These are phyloP conservation scores for Kudoa iwatai DNA, from an alignment of 30 jellyfish, hydroid and myxozoan species.

Conservation along the genomic window DNA sequence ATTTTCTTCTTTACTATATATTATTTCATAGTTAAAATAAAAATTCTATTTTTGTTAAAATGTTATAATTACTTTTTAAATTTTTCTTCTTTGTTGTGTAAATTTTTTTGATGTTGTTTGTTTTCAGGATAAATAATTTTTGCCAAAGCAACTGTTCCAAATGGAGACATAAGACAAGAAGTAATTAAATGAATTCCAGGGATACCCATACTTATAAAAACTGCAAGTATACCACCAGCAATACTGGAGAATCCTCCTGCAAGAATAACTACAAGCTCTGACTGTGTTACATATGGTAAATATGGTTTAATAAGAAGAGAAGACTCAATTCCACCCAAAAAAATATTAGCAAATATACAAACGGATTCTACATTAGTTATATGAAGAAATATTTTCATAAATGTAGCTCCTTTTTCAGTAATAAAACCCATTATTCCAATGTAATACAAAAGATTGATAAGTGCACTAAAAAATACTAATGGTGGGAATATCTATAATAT, in stretches of 20 bases:
- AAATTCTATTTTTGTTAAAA: background rate
- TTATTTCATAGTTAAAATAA: background rate
- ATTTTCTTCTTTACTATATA: slow-evolving; percentile 27
- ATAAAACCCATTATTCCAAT: slow-evolving; percentile 47
- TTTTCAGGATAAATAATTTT: slow-evolving; percentile 61
- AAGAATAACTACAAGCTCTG: slow-evolving; percentile 47
- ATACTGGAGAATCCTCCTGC: slow-evolving; percentile 73
- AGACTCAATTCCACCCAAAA: slow-evolving; percentile 61
- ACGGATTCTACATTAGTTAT: slow-evolving; percentile 80
- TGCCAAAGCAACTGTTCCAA: slow-evolving; percentile 56
- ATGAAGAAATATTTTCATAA: slow-evolving; percentile 51
- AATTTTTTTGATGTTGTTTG: slow-evolving; percentile 7
- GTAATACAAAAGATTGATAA: slow-evolving; percentile 36
- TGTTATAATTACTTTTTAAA: slow-evolving; percentile 10
- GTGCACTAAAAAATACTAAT: slow-evolving; percentile 66
- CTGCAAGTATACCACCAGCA: slow-evolving; percentile 70
- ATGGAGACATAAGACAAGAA: slow-evolving; percentile 81
- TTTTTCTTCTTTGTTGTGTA: slow-evolving; percentile 7
- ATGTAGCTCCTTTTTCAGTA: slow-evolving; percentile 47
- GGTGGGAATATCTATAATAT: slow-evolving; percentile 31
- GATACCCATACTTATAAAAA: slow-evolving; percentile 17
- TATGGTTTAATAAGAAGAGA: slow-evolving; percentile 55
- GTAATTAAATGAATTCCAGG: slow-evolving; percentile 49
- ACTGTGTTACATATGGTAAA: slow-evolving; percentile 19
- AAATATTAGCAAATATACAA: slow-evolving; percentile 73